Base-by-base conservation (phyloP, 2,888 invertebrate species). In the Hyalella azteca region DNA sequence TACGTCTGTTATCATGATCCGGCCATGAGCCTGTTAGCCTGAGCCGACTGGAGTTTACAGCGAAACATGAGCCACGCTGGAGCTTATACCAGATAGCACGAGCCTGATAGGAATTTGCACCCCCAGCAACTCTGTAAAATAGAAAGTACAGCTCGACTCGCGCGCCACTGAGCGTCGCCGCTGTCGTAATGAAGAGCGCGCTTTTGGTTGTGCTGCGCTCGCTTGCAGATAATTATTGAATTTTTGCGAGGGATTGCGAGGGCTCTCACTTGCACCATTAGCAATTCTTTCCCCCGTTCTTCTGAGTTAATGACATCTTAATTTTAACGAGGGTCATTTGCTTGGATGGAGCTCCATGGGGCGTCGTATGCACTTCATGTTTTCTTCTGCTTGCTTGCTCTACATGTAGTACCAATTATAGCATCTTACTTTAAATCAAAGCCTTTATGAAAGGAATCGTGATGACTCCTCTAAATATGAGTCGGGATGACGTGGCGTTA, bases 261-360 rank as follows among this genome's bases (percentile, higher is more conserved):
- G 39, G 66, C 66, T 66, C 66, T 66, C 66, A 66, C 36, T 66
- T 66, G 66, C 66, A 66, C 66, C 66, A 66, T 66, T 66, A 66
- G 66, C 66, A 66, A 66, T 66, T 66, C 66, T 66, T 66, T 66
- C 19, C 36, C 66, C 36, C 66, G 66, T 66, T 66, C 36, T 66
- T n/a, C 66, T 66, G 66, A 66, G 66, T 66, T 66, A 66, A 66
- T 66, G 66, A 66, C 66, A 36, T 36, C 66, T 66, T 66, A 66
- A 66, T 66, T 66, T 66, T 66, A 66, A 66, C 66, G 66, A 66
- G 66, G 66, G 66, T 66, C 66, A 66, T 66, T 66, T 66, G 66
- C 66, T 36, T 66, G 66, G 66, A 66, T 66, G 66, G 36, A 66
- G 66, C 66, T 66, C 36, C 66, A 66, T 66, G 36, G 66, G 66